Base-by-base conservation (phyloP, 2,888 invertebrate genomes). In the Tethea ocularis region DNA sequence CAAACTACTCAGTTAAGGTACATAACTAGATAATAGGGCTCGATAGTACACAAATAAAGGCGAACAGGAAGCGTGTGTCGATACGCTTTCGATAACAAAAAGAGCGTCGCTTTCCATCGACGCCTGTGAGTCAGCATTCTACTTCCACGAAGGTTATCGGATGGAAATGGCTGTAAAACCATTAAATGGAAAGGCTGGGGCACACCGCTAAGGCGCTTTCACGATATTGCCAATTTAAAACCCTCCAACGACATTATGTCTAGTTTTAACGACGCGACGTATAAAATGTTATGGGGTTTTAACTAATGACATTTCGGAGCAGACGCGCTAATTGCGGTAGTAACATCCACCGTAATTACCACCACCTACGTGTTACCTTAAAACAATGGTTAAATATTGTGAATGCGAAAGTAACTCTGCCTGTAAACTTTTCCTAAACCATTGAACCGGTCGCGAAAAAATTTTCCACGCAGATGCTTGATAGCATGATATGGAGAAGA, bases 141-240 rank as follows among this genome's bases (percentile, higher is more conserved):
- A 26, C 54, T 20, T 11, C 52, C 56, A 62, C 61, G 68, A 69
- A 75, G 77, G 69, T 69, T 59, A 68, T 69, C 70, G 71, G 66
- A 71, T 29, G 52, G 36, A 54, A 54, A 66, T 61, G 62, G 62
- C 66, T 62, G 58, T 71, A 69, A 71, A 78, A 71, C 69, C 71
- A 68, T 71, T 78, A 75, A 75, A 71, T 67, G 67, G 67, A 73
- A 74, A 66, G 66, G 63, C 74, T 66, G 60, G 63, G 70, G 70
- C 71, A 74, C 71, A 46, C 46, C 57, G 62, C 54, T 6, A 17
- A 20, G 51, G 61, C 61, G 63, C 69, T 70, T 72, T 77, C 72
- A 67, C 75, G 62, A 74, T 83, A 85, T 82, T 79, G 81, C 74
- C 80, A 81, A 82, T 83, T 85, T 77, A 77, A 84, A 83, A 71